These are phyloP conservation scores for Salvelinus sp. DNA, from an alignment of 2,113 vertebrate species.

Conservation along the genomic window DNA sequence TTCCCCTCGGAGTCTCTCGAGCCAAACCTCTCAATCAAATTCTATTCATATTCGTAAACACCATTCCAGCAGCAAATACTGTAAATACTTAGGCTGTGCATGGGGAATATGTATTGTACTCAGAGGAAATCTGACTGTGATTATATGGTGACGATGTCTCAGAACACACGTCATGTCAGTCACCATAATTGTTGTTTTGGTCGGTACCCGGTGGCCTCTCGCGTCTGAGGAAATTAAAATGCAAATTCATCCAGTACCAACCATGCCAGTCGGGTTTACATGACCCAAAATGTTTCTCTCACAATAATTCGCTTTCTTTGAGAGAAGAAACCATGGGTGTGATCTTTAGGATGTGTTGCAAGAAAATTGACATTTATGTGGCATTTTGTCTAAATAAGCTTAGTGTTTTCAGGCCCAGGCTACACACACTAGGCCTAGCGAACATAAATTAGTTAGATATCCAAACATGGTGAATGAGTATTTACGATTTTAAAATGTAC, in stretches of 20 bases:
- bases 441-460: neutral
- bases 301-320: conserved; percentile 46
- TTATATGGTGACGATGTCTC: conserved; percentile 51
- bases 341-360: conserved; percentile 34
- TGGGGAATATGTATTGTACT: conserved; percentile 39
- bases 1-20: conserved; percentile 32
- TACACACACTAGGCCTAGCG: neutral
- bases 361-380: conserved; percentile 22
- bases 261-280: conserved; percentile 26
- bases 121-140: conserved; percentile 40
- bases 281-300: conserved; percentile 40
- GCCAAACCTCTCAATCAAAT: conserved; percentile 37
- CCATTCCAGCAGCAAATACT: conserved; percentile 45
- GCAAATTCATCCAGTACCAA: conserved; percentile 44
- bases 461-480: neutral
- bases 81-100: conserved; percentile 45
- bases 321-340: conserved; percentile 16
- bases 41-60: conserved; percentile 27
- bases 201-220: conserved; percentile 26
- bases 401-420: neutral
- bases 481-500: neutral
- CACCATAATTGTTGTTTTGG: conserved; percentile 56
- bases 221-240: conserved; percentile 43
- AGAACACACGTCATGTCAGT: conserved; percentile 50
- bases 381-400: conserved; percentile 5